phyloP scores from a whole-genome alignment of 2,113 vertebrate species.

The Otolemur garnettii region DNA sequence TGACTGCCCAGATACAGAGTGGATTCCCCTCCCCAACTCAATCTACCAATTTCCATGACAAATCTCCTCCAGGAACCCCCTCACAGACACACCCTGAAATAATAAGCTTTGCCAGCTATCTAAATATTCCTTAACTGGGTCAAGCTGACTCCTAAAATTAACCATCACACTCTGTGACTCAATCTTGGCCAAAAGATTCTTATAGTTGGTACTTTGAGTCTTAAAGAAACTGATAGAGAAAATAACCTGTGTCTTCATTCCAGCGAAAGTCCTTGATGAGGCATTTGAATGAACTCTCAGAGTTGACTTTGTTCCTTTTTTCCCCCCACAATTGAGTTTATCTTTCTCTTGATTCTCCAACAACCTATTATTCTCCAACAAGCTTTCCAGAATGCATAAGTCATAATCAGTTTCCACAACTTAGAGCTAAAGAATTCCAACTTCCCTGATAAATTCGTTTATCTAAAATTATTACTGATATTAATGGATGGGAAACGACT shows the following conservation, averaged over 20 bases:
- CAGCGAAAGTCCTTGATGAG: background rate
- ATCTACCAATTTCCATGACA: background rate
- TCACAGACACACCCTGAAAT: background rate
- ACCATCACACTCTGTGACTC: background rate
- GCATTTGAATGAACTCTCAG: background rate
- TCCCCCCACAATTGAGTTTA: background rate
- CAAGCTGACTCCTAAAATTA: background rate
- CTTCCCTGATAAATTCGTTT: background rate
- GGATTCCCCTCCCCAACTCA: too few relatives aligned
- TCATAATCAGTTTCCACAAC: background rate
- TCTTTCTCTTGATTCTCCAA: constrained; percentile 16
- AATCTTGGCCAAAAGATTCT: background rate
- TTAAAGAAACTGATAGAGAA: constrained; percentile 37
- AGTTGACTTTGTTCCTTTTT: background rate
- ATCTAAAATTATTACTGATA: constrained; percentile 39
- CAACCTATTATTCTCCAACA: background rate
- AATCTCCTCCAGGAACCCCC: background rate
- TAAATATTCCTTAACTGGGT: background rate
- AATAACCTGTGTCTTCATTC: background rate
- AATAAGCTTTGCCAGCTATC: background rate
- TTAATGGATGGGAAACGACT: background rate
- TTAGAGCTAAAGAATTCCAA: background rate
- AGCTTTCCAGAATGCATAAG: background rate
- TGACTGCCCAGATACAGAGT: background rate
- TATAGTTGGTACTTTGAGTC: background rate